Conservation (phyloP, 2,888 invertebrate genomes). For the Caradrina clavipalpis region DNA sequence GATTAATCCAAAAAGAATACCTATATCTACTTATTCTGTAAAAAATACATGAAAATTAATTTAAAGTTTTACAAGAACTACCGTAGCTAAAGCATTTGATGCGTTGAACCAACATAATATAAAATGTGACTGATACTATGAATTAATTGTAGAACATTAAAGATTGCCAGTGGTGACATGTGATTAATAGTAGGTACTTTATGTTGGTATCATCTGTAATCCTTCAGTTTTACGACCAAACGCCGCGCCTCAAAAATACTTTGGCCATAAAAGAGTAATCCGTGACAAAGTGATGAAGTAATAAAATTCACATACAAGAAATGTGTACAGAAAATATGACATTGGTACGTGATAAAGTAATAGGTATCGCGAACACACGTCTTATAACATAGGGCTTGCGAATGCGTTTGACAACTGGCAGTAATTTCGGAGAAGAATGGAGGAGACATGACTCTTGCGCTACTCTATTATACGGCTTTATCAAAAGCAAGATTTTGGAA, state of each 20-base stretch:
- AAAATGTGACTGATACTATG: not conserved
- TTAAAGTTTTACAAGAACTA: not conserved
- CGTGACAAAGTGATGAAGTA: conserved; percentile 68
- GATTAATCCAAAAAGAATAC: not conserved
- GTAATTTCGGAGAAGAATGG: conserved; percentile 81
- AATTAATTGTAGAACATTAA: conserved; percentile 22
- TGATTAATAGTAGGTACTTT: conserved; percentile 48
- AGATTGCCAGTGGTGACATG: conserved; percentile 15
- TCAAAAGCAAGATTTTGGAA: conserved; percentile 44
- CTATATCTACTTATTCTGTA: not conserved
- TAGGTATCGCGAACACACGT: conserved; percentile 74
- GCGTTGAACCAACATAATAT: not conserved
- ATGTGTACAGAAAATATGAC: conserved; percentile 74
- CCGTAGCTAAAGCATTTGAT: not conserved
- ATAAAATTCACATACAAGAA: conserved; percentile 70
- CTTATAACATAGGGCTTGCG: conserved; percentile 75
- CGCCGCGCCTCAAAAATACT: conserved; percentile 47
- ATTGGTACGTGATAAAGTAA: conserved; percentile 83
- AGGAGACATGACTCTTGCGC: conserved; percentile 73
- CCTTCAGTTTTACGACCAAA: conserved; percentile 48
- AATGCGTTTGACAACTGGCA: conserved; percentile 81
- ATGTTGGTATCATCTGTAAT: conserved; percentile 46
- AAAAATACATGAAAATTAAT: not conserved
- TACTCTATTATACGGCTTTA: conserved; percentile 54
- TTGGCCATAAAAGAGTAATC: conserved; percentile 52